Evolutionary conservation across 2,797 vertebrate genomes (phyloP).

Genomic region (Danio kyathit): DNA sequence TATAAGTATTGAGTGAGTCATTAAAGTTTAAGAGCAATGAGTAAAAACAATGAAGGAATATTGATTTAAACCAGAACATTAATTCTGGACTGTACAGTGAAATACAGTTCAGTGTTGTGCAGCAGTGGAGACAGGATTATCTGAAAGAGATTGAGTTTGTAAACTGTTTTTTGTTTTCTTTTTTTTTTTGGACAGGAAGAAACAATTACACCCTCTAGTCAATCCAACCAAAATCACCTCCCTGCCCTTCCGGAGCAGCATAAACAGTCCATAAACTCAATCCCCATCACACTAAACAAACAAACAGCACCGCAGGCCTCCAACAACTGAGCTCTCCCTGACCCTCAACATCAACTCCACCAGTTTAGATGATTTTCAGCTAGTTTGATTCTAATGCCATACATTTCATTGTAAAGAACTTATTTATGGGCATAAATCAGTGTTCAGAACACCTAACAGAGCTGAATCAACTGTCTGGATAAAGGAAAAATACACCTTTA

Average conservation of each 20-base stretch:
- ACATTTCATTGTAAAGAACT: not conserved
- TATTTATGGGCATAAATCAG: not conserved
- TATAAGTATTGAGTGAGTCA: not conserved
- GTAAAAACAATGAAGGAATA: not conserved
- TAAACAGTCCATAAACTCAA: conserved; percentile 71
- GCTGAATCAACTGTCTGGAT: no score
- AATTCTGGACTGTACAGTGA: not conserved
- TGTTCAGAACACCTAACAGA: not conserved
- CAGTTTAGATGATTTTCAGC: not conserved
- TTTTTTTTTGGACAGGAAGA: conserved; percentile 72
- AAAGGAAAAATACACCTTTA: no score
- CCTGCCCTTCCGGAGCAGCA: conserved; percentile 75
- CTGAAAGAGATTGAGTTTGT: conserved; percentile 1
- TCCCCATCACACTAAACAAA: conserved; percentile 67
- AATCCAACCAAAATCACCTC: conserved; percentile 73
- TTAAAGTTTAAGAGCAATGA: not conserved
- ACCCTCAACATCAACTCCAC: not conserved
- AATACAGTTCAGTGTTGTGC: not conserved
- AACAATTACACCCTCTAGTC: conserved; percentile 71
- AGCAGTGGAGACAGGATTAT: not conserved
- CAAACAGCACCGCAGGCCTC: conserved; percentile 63
- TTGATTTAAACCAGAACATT: not conserved
- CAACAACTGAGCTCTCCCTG: not conserved
- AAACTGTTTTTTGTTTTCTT: not conserved
- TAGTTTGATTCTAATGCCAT: not conserved